Evolutionary conservation across 2,888 invertebrate genomes (phyloP).

Genomic region (Latrodectus elegans): DNA sequence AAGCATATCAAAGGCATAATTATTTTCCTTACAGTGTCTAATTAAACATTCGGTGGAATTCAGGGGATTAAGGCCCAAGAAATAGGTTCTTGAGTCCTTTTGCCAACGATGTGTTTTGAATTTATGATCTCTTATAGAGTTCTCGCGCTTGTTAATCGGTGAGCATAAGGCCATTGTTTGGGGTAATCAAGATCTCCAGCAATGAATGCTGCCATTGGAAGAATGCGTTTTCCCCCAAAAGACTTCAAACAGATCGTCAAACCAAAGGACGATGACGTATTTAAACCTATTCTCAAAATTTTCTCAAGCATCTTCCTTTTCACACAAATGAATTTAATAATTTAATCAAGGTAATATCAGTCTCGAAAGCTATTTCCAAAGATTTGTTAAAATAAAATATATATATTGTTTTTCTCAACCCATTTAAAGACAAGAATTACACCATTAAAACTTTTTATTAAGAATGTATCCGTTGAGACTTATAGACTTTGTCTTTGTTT

Average conservation of each 20-base stretch:
- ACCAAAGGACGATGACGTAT: not conserved
- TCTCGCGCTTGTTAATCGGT: slow-evolving; percentile 30
- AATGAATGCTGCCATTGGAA: slow-evolving; percentile 11
- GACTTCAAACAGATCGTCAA: slow-evolving; percentile 10
- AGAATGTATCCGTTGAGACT: no score
- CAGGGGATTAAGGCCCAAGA: slow-evolving; percentile 45
- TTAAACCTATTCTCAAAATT: slow-evolving; percentile 1
- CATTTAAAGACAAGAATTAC: no score
- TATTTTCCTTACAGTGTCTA: slow-evolving; percentile 59
- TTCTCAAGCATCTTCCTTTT: not conserved
- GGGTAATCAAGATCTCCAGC: slow-evolving; percentile 28
- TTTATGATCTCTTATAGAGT: slow-evolving; percentile 25
- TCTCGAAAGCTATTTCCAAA: not conserved
- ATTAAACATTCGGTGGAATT: slow-evolving; percentile 36
- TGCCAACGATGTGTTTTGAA: slow-evolving; percentile 30
- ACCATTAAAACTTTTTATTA: no score
- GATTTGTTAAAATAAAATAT: not conserved
- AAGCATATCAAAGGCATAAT: slow-evolving; percentile 46
- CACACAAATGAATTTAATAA: slow-evolving; percentile 1
- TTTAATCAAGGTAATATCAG: not conserved
- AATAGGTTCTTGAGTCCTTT: slow-evolving; percentile 45
- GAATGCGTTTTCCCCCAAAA: slow-evolving; percentile 20
- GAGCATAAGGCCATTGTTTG: slow-evolving; percentile 55
- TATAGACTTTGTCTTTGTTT: no score
- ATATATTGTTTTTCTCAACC: not conserved